Conservation (phyloP, 1,140 invertebrate species). For the Nephotettix cincticeps region DNA sequence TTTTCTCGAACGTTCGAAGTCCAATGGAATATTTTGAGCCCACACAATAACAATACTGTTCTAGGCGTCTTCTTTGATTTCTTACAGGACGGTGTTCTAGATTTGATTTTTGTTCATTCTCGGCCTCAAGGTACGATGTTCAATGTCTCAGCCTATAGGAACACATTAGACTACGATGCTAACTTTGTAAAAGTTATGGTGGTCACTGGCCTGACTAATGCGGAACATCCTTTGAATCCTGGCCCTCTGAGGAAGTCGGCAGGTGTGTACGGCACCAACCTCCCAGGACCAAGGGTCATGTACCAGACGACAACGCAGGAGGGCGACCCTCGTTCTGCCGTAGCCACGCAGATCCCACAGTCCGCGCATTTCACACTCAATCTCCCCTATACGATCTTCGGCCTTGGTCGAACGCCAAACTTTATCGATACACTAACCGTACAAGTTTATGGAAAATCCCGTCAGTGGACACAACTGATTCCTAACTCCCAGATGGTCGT, state of each 20-base stretch:
- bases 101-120: conserved; percentile 74
- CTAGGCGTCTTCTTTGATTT: conserved; percentile 93
- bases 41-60: conserved; percentile 68
- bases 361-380: conserved; percentile 90
- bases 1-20: conserved; percentile 74
- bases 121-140: conserved; percentile 47
- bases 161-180: conserved; percentile 88
- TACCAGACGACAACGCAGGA: conserved; percentile 86
- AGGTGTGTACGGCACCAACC: conserved; percentile 82
- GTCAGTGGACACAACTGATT: conserved; percentile 90
- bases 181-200: conserved; percentile 97
- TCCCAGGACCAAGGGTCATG: conserved; percentile 83
- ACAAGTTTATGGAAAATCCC: conserved; percentile 66
- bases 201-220: conserved; percentile 76
- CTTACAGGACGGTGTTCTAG: conserved; percentile 80
- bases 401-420: conserved; percentile 93
- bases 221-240: conserved; percentile 60
- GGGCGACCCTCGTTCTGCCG: conserved; percentile 68
- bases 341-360: conserved; percentile 87
- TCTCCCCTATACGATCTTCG: conserved; percentile 93
- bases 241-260: conserved; percentile 70
- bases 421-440: conserved; percentile 91
- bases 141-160: conserved; percentile 72
- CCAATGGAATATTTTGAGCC: conserved; percentile 67
- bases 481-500: conserved; percentile 97